A percentile compares a stretch with the other conserved stretches of the same genome.
Evolutionary conservation across 2,888 invertebrate genomes (phyloP).

Genomic region (Aphrophora alni): DNA sequence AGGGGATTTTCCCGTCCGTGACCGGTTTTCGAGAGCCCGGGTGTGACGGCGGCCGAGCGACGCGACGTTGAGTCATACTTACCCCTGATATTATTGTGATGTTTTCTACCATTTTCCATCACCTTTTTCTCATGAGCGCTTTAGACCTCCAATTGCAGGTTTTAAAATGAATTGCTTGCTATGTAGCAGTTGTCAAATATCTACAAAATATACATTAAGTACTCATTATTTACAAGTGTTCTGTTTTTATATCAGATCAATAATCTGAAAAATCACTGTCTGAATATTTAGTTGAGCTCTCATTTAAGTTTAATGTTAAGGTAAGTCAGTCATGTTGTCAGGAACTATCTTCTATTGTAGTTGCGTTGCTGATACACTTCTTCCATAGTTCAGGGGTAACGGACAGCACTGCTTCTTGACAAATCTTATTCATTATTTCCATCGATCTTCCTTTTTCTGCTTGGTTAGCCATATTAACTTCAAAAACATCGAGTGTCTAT

Average conservation of each 20-base stretch:
- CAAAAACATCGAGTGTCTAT: no score
- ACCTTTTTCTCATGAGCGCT: conserved; percentile 26
- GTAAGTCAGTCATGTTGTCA: not conserved
- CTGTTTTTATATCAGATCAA: no score
- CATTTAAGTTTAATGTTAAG: not conserved
- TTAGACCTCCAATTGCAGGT: conserved; percentile 24
- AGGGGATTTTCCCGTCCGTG: no score
- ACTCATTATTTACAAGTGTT: no score
- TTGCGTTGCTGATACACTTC: conserved; percentile 6
- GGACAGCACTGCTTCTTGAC: conserved; percentile 10
- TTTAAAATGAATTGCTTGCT: not conserved
- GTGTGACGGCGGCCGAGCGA: no score
- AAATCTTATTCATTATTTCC: conserved; percentile 22
- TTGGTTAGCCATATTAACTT: conserved; percentile 20
- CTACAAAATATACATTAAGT: no score
- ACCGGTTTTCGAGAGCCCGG: no score
- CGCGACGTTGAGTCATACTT: no score
- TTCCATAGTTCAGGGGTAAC: conserved; percentile 26
- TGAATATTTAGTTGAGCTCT: not conserved
- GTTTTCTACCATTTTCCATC: conserved; percentile 33
- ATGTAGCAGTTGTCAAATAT: not conserved
- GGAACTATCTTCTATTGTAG: conserved; percentile 2
- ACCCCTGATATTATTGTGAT: no score
- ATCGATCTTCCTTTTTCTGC: conserved; percentile 23
- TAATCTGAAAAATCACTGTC: not conserved